Evolutionary conservation across 2,888 invertebrate species (phyloP).

Genomic region (Sinopyrophorus schimmeli): DNA sequence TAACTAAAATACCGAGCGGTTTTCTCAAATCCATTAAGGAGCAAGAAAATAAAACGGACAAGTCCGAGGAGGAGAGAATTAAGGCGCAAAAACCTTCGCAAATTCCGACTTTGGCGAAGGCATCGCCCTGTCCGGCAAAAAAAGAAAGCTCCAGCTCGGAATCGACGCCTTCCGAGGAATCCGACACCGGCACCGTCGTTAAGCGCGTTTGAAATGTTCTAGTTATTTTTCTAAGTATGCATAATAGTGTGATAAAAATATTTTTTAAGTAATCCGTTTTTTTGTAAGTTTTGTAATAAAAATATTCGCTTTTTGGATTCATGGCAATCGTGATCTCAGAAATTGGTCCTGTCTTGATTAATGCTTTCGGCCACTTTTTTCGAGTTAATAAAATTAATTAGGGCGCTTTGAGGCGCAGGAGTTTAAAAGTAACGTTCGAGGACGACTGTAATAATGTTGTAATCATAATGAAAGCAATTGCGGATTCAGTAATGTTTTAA

Average conservation of each 20-base stretch:
- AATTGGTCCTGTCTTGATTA: no score
- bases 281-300: conserved; percentile 1
- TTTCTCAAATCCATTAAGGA: conserved; percentile 2
- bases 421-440: no score
- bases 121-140: conserved; percentile 37
- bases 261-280: no score
- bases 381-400: no score
- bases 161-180: conserved; percentile 57
- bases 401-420: no score
- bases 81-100: conserved; percentile 45
- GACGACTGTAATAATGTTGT: no score
- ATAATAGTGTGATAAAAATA: no score
- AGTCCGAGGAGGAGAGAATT: conserved; percentile 17
- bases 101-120: conserved; percentile 50
- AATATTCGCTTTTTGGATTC: no score
- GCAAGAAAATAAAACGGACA: conserved; percentile 7
- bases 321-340: no score
- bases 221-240: neutral
- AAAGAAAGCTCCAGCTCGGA: conserved; percentile 60
- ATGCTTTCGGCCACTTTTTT: no score
- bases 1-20: conserved; percentile 21
- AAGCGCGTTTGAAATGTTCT: conserved; percentile 43
- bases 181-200: conserved; percentile 55
- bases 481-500: no score
- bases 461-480: no score